phyloP scores from a whole-genome alignment of 2,888 invertebrate species.

The Dysmachus trigonus region DNA sequence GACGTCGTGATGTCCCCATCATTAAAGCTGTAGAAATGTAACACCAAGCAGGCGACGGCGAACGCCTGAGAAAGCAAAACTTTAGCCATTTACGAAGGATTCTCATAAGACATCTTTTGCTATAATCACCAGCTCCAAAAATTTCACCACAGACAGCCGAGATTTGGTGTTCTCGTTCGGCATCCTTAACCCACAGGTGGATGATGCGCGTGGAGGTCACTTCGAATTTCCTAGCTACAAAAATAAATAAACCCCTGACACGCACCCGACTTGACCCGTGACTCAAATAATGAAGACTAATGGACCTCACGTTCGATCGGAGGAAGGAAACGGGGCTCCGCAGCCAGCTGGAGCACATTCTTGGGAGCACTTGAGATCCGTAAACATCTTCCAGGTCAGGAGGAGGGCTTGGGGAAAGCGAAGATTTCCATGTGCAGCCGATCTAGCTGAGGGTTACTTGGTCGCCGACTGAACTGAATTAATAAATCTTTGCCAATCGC shows the following conservation, averaged over 20 bases:
- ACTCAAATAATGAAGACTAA: conserved; percentile 6
- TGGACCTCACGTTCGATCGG: not conserved
- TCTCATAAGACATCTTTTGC: not conserved
- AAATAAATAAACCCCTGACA: not conserved
- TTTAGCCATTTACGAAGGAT: not conserved
- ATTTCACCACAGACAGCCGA: conserved; percentile 62
- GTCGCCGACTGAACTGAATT: conserved; percentile 1
- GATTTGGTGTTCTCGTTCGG: conserved; percentile 60
- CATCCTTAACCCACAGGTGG: conserved; percentile 53
- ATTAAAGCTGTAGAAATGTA: conserved; percentile 77
- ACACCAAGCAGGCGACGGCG: conserved; percentile 73
- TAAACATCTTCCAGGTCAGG: not conserved
- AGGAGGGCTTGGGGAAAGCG: not conserved
- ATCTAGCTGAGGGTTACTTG: not conserved
- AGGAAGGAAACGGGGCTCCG: conserved; percentile 8
- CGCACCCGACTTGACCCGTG: not conserved
- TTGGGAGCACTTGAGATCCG: conserved; percentile 20
- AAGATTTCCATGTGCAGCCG: not conserved
- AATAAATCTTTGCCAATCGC: conserved; percentile 4
- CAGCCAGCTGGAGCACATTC: not conserved
- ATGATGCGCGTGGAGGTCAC: not conserved
- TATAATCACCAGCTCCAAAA: conserved; percentile 60
- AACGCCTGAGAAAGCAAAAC: conserved; percentile 67
- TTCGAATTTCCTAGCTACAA: not conserved
- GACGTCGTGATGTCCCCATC: conserved; percentile 66